Conservation (phyloP, 1,140 invertebrate species). For the Parapsyche elsis region DNA sequence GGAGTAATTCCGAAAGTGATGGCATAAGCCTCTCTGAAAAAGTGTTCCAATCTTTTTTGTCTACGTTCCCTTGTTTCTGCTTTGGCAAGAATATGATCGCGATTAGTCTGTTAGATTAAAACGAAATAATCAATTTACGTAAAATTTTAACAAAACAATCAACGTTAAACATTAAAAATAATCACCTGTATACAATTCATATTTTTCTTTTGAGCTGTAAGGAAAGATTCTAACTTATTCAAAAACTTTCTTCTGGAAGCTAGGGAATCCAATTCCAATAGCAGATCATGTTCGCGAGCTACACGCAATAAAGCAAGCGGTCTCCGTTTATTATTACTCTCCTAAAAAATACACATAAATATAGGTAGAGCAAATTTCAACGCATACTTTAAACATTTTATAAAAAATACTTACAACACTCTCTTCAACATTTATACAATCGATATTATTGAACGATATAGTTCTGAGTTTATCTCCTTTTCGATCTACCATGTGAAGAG, state of each 20-base stretch:
- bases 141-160: neutral
- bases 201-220: constrained; percentile 84
- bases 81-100: constrained; percentile 90
- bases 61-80: constrained; percentile 96
- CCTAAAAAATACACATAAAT: constrained; percentile 63
- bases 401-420: constrained; percentile 68
- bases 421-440: constrained; percentile 84
- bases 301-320: constrained; percentile 88
- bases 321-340: constrained; percentile 79
- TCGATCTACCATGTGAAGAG: constrained; percentile 85
- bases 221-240: constrained; percentile 87
- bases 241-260: constrained; percentile 88
- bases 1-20: constrained; percentile 89
- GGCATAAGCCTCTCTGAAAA: constrained; percentile 98
- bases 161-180: neutral
- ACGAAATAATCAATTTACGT: constrained; percentile 15
- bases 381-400: neutral
- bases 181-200: constrained; percentile 75
- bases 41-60: constrained; percentile 95
- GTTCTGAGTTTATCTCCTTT: constrained; percentile 90
- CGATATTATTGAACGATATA: constrained; percentile 79
- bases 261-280: constrained; percentile 91
- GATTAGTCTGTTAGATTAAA: constrained; percentile 62
- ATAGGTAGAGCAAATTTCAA: too few species aligned
- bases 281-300: constrained; percentile 94